phyloP scores from a whole-genome alignment of 2,113 vertebrate species.

The Lamprologus lemairii region DNA sequence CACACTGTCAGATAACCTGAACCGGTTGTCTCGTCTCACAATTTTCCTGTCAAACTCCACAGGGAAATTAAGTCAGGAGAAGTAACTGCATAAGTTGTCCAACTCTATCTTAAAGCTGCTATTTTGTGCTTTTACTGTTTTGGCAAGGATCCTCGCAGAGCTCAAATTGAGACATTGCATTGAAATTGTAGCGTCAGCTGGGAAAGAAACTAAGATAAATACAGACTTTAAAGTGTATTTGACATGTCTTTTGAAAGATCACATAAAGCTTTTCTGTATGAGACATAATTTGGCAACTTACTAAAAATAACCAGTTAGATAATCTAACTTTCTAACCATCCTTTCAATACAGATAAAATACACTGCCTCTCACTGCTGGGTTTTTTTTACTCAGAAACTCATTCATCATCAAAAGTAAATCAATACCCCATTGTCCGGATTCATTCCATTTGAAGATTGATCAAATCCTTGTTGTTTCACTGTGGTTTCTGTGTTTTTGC shows the following conservation, averaged over 20 bases:
- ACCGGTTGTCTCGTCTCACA: conserved; percentile 29
- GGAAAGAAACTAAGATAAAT: conserved; percentile 9
- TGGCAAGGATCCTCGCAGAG: neutral
- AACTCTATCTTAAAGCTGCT: conserved; percentile 9
- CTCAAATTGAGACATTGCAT: conserved; percentile 5
- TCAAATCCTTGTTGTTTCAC: neutral
- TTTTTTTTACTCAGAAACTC: neutral
- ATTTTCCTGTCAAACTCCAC: conserved; percentile 23
- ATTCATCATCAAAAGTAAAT: neutral
- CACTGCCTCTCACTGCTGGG: neutral
- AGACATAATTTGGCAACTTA: neutral
- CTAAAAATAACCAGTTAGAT: conserved; percentile 21
- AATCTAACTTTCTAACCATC: neutral
- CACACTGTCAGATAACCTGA: conserved; percentile 47
- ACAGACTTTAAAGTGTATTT: neutral
- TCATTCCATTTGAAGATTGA: neutral
- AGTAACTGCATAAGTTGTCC: conserved; percentile 37
- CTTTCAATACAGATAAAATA: neutral
- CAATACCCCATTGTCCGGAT: neutral
- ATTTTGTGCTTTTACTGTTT: neutral
- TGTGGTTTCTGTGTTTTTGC: neutral
- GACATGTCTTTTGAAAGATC: conserved; percentile 24
- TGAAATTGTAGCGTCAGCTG: conserved; percentile 10
- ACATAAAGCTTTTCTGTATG: neutral
- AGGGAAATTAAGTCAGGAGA: conserved; percentile 54